Percentiles rank a stretch among this genome's conserved stretches.
Conservation (phyloP, 2,113 vertebrate genomes). For the Rattus rattus region DNA sequence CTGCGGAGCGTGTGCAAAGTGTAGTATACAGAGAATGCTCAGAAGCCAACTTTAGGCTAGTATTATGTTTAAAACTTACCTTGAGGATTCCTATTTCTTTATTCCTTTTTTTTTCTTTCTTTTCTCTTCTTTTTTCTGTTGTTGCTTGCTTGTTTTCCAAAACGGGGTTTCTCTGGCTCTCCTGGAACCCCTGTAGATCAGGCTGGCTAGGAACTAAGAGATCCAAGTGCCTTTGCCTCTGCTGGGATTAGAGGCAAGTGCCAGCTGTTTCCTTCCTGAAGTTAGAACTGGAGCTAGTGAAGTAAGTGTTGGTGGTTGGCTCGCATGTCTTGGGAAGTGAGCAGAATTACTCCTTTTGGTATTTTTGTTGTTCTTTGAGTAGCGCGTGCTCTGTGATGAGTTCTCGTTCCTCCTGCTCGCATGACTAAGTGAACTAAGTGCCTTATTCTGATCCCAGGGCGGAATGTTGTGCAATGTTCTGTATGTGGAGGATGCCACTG, state of each 20-base stretch:
- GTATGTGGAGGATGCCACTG: neutral
- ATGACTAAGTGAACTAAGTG: constrained; percentile 19
- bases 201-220: neutral
- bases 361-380: constrained; percentile 28
- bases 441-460: neutral
- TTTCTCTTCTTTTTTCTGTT: neutral
- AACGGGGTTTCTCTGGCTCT: neutral
- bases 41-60: constrained; percentile 23
- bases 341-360: constrained; percentile 36
- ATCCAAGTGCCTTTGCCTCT: neutral
- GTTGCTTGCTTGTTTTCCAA: neutral
- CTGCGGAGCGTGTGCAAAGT: constrained; percentile 34
- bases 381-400: neutral
- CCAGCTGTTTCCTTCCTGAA: constrained; percentile 46
- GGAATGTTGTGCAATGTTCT: constrained; percentile 34
- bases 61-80: constrained; percentile 35
- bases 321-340: constrained; percentile 26
- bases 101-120: neutral
- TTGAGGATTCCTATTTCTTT: neutral
- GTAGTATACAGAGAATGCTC: neutral
- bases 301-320: constrained; percentile 48
- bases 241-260: neutral
- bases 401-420: constrained; percentile 51
- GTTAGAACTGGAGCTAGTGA: constrained; percentile 50
- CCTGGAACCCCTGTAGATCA: neutral